Conservation (phyloP, 2,888 invertebrate species). For the Pocota personata region DNA sequence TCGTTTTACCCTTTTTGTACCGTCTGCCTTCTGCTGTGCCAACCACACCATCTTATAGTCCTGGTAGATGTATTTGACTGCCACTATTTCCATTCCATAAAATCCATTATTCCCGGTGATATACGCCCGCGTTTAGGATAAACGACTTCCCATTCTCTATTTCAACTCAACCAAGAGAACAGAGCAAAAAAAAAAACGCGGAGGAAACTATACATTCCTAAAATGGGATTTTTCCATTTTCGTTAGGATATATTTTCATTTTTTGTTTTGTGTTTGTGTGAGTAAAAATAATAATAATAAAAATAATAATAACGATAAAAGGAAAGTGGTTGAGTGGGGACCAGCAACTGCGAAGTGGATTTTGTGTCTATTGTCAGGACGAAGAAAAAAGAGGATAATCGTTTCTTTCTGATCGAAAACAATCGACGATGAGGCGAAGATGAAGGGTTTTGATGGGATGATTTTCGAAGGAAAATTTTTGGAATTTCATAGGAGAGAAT, state of each 20-base stretch:
- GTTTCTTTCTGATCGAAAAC: conserved; percentile 52
- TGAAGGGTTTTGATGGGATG: not conserved
- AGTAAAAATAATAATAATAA: conserved; percentile 55
- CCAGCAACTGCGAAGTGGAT: conserved; percentile 33
- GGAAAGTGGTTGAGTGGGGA: conserved; percentile 33
- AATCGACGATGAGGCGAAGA: not conserved
- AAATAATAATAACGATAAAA: conserved; percentile 71
- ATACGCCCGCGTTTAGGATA: conserved; percentile 70
- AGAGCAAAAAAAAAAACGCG: conserved; percentile 24
- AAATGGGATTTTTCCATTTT: conserved; percentile 61
- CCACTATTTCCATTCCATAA: conserved; percentile 73
- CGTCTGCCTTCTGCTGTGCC: not conserved
- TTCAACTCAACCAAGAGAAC: conserved; percentile 30
- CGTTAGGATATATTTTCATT: conserved; percentile 29
- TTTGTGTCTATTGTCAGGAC: conserved; percentile 46
- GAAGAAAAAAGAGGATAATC: conserved; percentile 37
- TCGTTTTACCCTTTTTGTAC: conserved; percentile 38
- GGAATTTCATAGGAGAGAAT: not conserved
- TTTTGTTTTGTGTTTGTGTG: conserved; percentile 9
- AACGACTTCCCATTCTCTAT: conserved; percentile 65
- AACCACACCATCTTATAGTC: conserved; percentile 21
- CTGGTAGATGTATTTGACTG: conserved; percentile 65
- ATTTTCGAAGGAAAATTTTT: not conserved
- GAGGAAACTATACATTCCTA: conserved; percentile 31
- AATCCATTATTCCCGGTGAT: conserved; percentile 68